A percentile compares a stretch with the other conserved stretches of the same genome.
These are phyloP conservation scores for Apotomis turbidana DNA, from an alignment of 2,888 invertebrate species.

Conservation along the genomic window DNA sequence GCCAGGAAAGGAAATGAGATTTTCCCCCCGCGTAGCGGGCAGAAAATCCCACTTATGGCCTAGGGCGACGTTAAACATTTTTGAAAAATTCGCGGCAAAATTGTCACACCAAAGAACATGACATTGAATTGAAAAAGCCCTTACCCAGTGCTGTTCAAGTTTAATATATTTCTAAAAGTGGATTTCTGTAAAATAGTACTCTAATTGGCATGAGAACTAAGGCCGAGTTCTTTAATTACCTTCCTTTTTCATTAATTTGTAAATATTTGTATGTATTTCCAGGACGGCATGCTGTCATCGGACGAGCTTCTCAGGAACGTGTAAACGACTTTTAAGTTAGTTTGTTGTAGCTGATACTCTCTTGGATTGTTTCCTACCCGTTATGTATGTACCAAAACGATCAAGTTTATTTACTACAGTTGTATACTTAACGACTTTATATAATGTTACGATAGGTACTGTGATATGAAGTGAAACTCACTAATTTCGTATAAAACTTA, in stretches of 20 bases:
- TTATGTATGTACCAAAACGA: slow-evolving; percentile 53
- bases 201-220: no score
- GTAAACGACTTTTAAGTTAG: slow-evolving; percentile 54
- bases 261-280: slow-evolving; percentile 57
- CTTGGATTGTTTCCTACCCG: slow-evolving; percentile 54
- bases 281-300: slow-evolving; percentile 83
- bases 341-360: slow-evolving; percentile 49
- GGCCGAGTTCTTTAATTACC: no score
- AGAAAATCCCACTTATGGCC: no score
- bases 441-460: slow-evolving; percentile 66
- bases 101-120: no score
- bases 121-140: no score
- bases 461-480: slow-evolving; percentile 70
- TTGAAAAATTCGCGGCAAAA: no score
- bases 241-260: not conserved
- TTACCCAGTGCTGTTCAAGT: no score
- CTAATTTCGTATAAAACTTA: slow-evolving; percentile 52
- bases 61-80: no score
- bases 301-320: slow-evolving; percentile 82
- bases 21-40: no score
- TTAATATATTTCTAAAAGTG: no score
- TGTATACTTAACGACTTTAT: slow-evolving; percentile 47
- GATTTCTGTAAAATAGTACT: no score
- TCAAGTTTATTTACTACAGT: slow-evolving; percentile 51
- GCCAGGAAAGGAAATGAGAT: no score